Conservation (phyloP, 2,113 vertebrate species). For the Dipodomys spectabilis region DNA sequence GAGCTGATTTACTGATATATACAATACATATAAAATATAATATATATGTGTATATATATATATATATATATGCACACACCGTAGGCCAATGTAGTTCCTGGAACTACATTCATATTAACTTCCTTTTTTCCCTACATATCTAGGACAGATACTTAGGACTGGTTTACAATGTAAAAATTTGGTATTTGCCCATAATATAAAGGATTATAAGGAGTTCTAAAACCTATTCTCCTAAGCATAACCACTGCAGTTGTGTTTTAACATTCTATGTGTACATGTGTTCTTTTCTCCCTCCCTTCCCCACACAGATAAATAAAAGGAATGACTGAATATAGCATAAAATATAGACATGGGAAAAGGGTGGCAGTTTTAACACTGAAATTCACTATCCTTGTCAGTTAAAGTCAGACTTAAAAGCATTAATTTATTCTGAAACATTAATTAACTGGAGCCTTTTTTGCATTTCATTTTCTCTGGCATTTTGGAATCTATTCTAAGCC, state of each 20-base stretch:
- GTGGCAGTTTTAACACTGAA: conserved; percentile 65
- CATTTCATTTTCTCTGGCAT: conserved; percentile 80
- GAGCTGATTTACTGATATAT: neutral
- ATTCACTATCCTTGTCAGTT: conserved; percentile 72
- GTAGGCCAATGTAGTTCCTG: neutral
- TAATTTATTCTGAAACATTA: conserved; percentile 84
- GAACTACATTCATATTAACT: neutral
- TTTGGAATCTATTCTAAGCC: conserved; percentile 75
- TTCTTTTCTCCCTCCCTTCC: neutral
- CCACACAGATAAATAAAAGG: conserved; percentile 33
- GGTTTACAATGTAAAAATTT: conserved; percentile 15
- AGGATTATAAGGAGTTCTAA: neutral
- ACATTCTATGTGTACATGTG: neutral
- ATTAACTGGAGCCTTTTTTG: conserved; percentile 74
- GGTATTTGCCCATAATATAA: neutral
- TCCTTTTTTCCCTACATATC: neutral
- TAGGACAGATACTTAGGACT: neutral
- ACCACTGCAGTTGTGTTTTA: conserved; percentile 34
- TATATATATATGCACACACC: neutral
- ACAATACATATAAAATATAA: too few species aligned
- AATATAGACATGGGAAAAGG: conserved; percentile 49
- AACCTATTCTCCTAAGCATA: conserved; percentile 9
- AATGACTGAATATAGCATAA: conserved; percentile 30
- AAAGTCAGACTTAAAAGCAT: conserved; percentile 71
- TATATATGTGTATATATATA: too few species aligned